Evolutionary conservation across 2,797 vertebrate genomes (phyloP).

Genomic region (Rhinichthys osculus): DNA sequence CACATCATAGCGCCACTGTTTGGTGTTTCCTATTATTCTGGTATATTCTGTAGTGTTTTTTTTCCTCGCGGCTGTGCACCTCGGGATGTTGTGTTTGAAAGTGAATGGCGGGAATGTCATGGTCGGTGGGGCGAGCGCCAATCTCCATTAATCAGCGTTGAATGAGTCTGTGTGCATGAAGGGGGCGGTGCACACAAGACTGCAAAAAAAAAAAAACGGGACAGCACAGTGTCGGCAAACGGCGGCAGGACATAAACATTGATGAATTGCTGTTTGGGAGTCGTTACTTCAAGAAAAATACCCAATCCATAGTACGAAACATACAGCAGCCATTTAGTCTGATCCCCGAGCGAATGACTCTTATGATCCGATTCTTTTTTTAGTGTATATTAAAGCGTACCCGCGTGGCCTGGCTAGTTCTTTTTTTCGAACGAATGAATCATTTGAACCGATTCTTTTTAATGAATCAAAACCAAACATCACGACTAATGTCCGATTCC

Average conservation of each 20-base stretch:
- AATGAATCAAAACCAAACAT: not conserved
- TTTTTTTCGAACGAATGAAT: not conserved
- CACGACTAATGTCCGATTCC: not conserved
- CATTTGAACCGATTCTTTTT: not conserved
- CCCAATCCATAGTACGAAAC: not conserved
- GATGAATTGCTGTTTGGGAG: not conserved
- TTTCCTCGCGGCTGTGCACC: slow-evolving; percentile 70
- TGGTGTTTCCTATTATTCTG: slow-evolving; percentile 76
- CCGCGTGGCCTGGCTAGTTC: not conserved
- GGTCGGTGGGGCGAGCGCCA: slow-evolving; percentile 59
- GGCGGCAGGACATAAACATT: slow-evolving; percentile 26
- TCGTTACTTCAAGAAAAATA: not conserved
- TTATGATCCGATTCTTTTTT: slow-evolving; percentile 1
- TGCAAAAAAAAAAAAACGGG: slow-evolving; percentile 38
- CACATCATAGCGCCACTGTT: slow-evolving; percentile 72
- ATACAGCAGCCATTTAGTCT: not conserved
- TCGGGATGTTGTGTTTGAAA: slow-evolving; percentile 76
- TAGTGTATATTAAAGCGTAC: not conserved
- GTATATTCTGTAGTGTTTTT: slow-evolving; percentile 67
- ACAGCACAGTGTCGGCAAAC: not conserved
- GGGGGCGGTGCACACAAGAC: slow-evolving; percentile 72
- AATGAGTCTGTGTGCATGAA: slow-evolving; percentile 68
- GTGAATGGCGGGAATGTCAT: slow-evolving; percentile 76
- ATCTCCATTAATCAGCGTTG: slow-evolving; percentile 72
- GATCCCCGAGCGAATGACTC: not conserved